Percentiles rank a stretch among this genome's conserved stretches.
Evolutionary conservation across 2,888 invertebrate genomes (phyloP).

Genomic region (Apomyelois bistriatella): DNA sequence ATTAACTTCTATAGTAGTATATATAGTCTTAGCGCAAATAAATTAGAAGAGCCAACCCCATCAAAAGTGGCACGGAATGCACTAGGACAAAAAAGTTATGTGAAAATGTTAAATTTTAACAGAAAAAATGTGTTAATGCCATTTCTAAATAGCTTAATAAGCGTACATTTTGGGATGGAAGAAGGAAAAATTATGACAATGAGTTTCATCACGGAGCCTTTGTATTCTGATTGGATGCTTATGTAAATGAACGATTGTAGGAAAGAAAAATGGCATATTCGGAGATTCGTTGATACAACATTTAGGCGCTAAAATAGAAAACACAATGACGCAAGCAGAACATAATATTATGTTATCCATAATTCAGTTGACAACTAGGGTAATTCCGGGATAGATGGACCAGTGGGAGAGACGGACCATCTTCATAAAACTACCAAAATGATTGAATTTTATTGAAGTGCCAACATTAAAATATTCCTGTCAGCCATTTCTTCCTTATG

Average conservation of each 20-base stretch:
- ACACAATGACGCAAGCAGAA: neutral
- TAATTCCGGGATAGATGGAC: too few species aligned
- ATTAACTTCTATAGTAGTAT: too few species aligned
- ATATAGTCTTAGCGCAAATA: too few species aligned
- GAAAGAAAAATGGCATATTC: constrained; percentile 26
- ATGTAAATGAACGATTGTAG: constrained; percentile 40
- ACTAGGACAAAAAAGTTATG: too few species aligned
- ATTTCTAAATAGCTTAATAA: constrained; percentile 22
- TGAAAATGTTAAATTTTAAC: neutral
- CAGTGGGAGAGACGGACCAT: too few species aligned
- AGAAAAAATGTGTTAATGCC: neutral
- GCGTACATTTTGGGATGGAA: constrained; percentile 31
- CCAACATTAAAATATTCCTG: too few species aligned
- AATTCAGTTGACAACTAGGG: neutral
- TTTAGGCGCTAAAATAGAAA: neutral
- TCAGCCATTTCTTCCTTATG: too few species aligned
- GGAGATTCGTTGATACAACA: constrained; percentile 15
- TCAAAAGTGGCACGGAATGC: too few species aligned
- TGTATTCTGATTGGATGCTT: constrained; percentile 47
- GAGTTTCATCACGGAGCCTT: constrained; percentile 41
- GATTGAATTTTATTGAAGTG: too few species aligned
- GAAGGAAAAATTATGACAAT: constrained; percentile 38
- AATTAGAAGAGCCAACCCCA: too few species aligned
- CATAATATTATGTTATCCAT: neutral
- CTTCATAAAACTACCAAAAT: too few species aligned